Conservation (phyloP, 2,113 vertebrate genomes). For the Mobula hypostoma region DNA sequence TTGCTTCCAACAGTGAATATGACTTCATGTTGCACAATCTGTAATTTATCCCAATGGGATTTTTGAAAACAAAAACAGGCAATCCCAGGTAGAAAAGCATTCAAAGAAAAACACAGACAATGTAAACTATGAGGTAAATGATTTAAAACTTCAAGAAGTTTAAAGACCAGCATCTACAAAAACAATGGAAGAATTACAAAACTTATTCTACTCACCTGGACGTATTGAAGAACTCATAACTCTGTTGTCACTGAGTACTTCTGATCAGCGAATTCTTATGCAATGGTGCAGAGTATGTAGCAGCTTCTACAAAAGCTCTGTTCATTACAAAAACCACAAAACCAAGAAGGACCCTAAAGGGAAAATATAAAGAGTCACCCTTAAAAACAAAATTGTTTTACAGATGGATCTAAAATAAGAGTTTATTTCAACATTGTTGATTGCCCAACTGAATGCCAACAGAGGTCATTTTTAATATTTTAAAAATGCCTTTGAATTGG, state of each 20-base stretch:
- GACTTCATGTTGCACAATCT: not conserved
- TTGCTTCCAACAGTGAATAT: not conserved
- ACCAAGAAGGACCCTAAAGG: not conserved
- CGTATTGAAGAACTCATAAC: constrained; percentile 14
- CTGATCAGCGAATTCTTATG: not conserved
- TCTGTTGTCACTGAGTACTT: not conserved
- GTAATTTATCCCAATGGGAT: not conserved
- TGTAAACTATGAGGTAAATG: not conserved
- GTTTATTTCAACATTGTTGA: not conserved
- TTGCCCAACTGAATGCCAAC: not conserved
- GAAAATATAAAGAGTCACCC: not conserved
- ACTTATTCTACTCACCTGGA: not conserved
- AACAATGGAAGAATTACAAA: not conserved
- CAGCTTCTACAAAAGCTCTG: not conserved
- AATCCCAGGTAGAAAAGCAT: not conserved
- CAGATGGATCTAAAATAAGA: not conserved
- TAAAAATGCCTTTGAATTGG: too few species aligned
- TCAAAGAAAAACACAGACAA: not conserved
- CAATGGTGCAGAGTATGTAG: not conserved
- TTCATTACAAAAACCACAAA: not conserved
- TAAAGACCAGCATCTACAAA: not conserved
- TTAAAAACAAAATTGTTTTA: not conserved
- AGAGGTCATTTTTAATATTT: too few species aligned
- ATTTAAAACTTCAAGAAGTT: not conserved
- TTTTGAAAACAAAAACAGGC: not conserved